Base-by-base conservation (phyloP, 2,888 invertebrate species). In the Tubiluchus corallicola region DNA sequence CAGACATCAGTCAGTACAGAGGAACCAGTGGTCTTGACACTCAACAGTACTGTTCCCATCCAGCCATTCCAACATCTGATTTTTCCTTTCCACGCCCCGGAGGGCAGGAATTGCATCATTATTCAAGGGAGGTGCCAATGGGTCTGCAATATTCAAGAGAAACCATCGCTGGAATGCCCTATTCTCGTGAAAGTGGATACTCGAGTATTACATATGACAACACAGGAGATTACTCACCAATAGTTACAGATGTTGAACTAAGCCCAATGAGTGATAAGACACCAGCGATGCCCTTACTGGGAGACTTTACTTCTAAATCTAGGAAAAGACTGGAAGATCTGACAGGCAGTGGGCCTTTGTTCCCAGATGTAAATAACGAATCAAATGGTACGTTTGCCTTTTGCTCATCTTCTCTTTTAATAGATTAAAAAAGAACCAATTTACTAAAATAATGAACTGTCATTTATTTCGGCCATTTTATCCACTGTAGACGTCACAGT, bases 231-330 rank as follows among this genome's bases (percentile, higher is more conserved):
- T 64, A 64, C 53, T 65, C 67, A 21, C 64, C 65, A 39, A 52
- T 64, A 45, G 60, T 63, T 41, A 62, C 64, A 5, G 67, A 67
- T 41, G 54, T 55, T 1, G 57, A 56, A 45, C 53, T 51, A 19
- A 59, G 57, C 45, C 56, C 57, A 2, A 55, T 59, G 52, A 55
- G 56, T 48, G 67, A 67, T 55, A 61, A 57, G 53, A 63, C 66
- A 3, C 69, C 71, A 13, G 71, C 71, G 16, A 72, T 72, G 72
- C 72, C 71, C 16, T 59, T 72, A 40, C 62, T 72, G 47, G 70
- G 69, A 39, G 72, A 72, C 57, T 70, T 72, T 62, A 71, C 70
- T 37, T 68, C 68, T 38, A 60, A 69, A 44, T 71, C 71, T 19
- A 57, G 72, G 47, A 69, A 69, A 52, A 55, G 68, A 40, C 57